Evolutionary conservation across 37 sponge, comb jelly and placozoan genomes (phyloP), one percentile per base, ranked within the genome.

Genomic region (Halisarca cf. caerulea): DNA sequence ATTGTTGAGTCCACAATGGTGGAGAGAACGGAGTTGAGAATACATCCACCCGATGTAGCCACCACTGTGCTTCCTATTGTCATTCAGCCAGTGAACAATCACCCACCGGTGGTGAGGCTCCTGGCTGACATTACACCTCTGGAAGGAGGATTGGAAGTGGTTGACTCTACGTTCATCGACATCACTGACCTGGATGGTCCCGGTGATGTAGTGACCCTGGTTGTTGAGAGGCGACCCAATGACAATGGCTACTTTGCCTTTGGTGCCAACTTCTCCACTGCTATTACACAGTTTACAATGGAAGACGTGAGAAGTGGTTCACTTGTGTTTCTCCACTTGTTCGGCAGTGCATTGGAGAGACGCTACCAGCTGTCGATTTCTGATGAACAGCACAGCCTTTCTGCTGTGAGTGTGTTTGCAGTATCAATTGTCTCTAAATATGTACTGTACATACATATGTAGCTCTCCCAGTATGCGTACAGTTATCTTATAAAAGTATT

Each of bases 61-160:
- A 3, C 35, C 1, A 33, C 28, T 0, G 43, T 42, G 15, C 55
- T 83, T 1, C 40, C 32, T 32, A 57, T 90, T 28, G 1, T 40
- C 59, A 58, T 90, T 23, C 43, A 55, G 36, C 86, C 90, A 36
- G 83, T 83, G 2, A 83, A 90, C 37, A 59, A 90, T 47, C 55
- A 90, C 36, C 11, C 17, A 4, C 86, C 90, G 24, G 55, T 45
- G 33, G 28, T 86, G 36, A 37, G 8, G 6, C 53, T 27, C 18
- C 34, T 80, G 24, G 43, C 55, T 15, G 24, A 41, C 18, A 83
- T 90, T 23, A 39, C 25, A 0, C 80, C 79, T 0, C 25, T 64
- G n/a, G 90, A 90, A 37, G 90, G 90, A 1, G 40, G 70, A 3
- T 90, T 37, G 30, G 57, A 86, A 0, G 18, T 37, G 20, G 39